Evolutionary conservation across 2,797 vertebrate species (phyloP).

Genomic region (Alcedo quadribrachys): DNA sequence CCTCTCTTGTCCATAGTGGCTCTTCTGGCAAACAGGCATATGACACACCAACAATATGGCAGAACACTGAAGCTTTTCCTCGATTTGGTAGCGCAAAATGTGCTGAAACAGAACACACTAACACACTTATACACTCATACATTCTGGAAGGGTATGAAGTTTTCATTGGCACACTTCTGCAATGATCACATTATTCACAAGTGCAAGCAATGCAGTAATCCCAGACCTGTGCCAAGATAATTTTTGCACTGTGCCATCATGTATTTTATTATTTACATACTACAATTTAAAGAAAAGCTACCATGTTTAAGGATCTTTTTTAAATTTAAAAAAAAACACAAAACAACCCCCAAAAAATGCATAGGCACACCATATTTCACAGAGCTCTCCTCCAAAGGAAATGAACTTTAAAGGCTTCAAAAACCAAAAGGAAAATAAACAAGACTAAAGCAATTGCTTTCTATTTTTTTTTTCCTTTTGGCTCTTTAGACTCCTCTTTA

Average conservation of each 20-base stretch:
- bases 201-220: constrained; percentile 31
- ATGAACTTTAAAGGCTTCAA: constrained; percentile 1
- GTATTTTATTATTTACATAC: constrained; percentile 28
- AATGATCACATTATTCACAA: constrained; percentile 50
- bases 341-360: too few species aligned
- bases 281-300: constrained; percentile 5
- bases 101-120: not conserved
- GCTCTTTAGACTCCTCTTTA: not conserved
- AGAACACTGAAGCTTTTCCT: not conserved
- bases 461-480: not conserved
- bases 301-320: not conserved
- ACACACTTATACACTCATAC: not conserved
- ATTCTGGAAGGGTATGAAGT: not conserved
- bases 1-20: not conserved
- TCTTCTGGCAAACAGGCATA: not conserved
- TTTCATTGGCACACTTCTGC: constrained; percentile 46
- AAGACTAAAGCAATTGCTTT: not conserved
- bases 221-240: constrained; percentile 40
- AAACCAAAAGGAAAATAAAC: not conserved
- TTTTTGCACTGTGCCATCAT: not conserved
- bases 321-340: too few species aligned
- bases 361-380: not conserved
- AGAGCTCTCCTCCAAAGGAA: not conserved
- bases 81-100: not conserved
- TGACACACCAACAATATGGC: not conserved